Evolutionary conservation across 2,113 vertebrate genomes (phyloP).

Genomic region (Poeciliopsis turrubarensis): DNA sequence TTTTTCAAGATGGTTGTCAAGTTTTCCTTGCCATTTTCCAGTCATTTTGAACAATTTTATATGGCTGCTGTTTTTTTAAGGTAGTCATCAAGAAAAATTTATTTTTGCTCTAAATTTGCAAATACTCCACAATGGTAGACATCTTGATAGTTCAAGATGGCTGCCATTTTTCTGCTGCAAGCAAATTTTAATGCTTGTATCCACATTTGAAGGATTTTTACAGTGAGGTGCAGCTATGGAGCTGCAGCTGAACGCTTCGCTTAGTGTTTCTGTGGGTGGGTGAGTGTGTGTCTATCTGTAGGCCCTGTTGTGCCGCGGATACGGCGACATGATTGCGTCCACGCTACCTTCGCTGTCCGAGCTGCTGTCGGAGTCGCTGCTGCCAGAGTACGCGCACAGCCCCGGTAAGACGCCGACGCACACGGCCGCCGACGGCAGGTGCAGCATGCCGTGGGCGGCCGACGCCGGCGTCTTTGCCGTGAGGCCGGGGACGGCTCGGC

Average conservation of each 20-base stretch:
- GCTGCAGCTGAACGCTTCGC: slow-evolving; percentile 15
- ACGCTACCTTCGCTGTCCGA: slow-evolving; percentile 96
- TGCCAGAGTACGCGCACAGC: slow-evolving; percentile 92
- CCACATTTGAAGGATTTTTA: too few relatives aligned
- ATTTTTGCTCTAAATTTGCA: too few relatives aligned
- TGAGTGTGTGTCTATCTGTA: slow-evolving; percentile 74
- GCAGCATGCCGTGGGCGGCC: slow-evolving; percentile 74
- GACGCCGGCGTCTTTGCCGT: slow-evolving; percentile 40
- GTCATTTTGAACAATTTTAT: too few relatives aligned
- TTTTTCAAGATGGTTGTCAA: too few relatives aligned
- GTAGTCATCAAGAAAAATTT: too few relatives aligned
- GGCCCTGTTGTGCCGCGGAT: slow-evolving; percentile 69
- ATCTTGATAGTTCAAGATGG: too few relatives aligned
- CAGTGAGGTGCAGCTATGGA: too few relatives aligned
- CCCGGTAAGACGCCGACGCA: slow-evolving; percentile 96
- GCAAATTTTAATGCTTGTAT: too few relatives aligned
- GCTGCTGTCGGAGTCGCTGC: slow-evolving; percentile 98
- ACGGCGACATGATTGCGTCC: slow-evolving; percentile 84
- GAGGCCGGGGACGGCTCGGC: slow-evolving; percentile 26
- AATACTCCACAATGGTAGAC: too few relatives aligned
- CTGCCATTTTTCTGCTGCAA: too few relatives aligned
- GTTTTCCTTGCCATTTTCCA: too few relatives aligned
- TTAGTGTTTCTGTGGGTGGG: slow-evolving; percentile 24
- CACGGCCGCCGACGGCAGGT: slow-evolving; percentile 91
- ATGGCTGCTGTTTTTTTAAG: too few relatives aligned